Conservation (phyloP, 2,113 vertebrate genomes). For the Paracanthobrama guichenoti region DNA sequence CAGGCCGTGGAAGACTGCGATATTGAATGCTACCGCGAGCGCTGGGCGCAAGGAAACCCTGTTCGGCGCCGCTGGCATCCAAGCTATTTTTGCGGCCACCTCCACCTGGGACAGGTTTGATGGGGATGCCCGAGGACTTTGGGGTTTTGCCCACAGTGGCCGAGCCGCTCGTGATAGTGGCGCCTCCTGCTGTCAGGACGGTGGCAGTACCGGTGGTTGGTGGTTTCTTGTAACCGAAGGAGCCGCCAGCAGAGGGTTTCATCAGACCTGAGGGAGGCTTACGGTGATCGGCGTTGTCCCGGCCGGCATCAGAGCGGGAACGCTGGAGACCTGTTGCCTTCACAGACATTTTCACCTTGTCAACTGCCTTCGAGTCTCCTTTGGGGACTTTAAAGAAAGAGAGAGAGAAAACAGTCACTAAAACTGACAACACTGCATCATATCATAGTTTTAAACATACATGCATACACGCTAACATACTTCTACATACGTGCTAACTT, state of each 20-base stretch:
- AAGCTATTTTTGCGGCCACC: conserved; percentile 87
- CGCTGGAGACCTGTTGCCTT: conserved; percentile 87
- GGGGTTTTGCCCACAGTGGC: conserved; percentile 89
- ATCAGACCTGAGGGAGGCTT: conserved; percentile 92
- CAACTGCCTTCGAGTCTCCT: conserved; percentile 82
- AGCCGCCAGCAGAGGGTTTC: conserved; percentile 82
- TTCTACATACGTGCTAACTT: too few relatives aligned
- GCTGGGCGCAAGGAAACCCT: conserved; percentile 87
- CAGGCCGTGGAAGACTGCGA: conserved; percentile 93
- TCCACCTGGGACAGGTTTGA: conserved; percentile 79
- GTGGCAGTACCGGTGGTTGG: conserved; percentile 86
- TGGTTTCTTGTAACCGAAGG: conserved; percentile 92
- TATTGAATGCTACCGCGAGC: conserved; percentile 93
- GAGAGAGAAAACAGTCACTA: background rate
- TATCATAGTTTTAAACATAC: too few relatives aligned
- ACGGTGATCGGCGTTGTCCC: conserved; percentile 86
- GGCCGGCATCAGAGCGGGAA: conserved; percentile 91
- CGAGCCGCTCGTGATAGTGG: conserved; percentile 78
- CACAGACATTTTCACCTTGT: conserved; percentile 88
- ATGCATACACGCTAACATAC: too few relatives aligned
- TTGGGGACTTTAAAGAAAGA: conserved; percentile 73
- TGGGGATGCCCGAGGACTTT: conserved; percentile 90
- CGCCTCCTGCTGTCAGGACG: conserved; percentile 85
- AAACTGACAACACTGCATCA: background rate
- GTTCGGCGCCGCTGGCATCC: conserved; percentile 83